Base-by-base conservation (phyloP, 2,888 invertebrate species). In the Eristalis pertinax region DNA sequence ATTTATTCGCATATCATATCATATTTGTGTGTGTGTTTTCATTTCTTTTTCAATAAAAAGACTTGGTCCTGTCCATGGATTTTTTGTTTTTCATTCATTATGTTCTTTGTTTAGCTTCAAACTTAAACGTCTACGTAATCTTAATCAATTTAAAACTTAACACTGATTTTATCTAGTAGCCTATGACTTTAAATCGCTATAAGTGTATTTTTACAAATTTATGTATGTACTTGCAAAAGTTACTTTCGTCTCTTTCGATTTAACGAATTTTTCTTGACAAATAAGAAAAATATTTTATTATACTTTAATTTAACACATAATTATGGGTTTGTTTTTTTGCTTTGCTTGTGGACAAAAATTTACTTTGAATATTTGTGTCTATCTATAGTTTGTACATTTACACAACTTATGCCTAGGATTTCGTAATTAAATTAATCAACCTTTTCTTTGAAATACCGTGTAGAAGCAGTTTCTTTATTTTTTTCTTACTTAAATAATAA, bases 21-120 rank as follows among this genome's bases (percentile, higher is more conserved):
- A 10, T 56, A 50, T 32, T 32, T 32, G n/a, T 56, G n/a, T 69
- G 41, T 13, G 64, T 72, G 19, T 63, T 22, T 32, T 38, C 26
- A 26, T 26, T 29, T 43, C 43, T 24, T 10, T 19, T 35, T 79
- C 15, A n/a, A n/a, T 67, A 64, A 75, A 64, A 75, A 69, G 50
- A 38, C 29, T 87, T 87, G 87, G 87, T 84, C 84, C 87, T 87
- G 50, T 84, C 79, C 79, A 79, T 80, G 83, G 87, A 87, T 87
- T 62, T 87, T 62, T 76, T 77, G 26, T 35, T 72, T 29, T 69
- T 70, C 35, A 26, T 38, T 43, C 50, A 29, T 68, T 72, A 35
- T 32, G 41, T 22, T 62, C 43, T 76, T 41, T 11, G 7, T 58
- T 65, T 64, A 69, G 41, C 43, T 4, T 19, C 19, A 29, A 10